These are phyloP conservation scores for Fregetta grallaria DNA, from an alignment of 2,113 vertebrate genomes.

Conservation along the genomic window DNA sequence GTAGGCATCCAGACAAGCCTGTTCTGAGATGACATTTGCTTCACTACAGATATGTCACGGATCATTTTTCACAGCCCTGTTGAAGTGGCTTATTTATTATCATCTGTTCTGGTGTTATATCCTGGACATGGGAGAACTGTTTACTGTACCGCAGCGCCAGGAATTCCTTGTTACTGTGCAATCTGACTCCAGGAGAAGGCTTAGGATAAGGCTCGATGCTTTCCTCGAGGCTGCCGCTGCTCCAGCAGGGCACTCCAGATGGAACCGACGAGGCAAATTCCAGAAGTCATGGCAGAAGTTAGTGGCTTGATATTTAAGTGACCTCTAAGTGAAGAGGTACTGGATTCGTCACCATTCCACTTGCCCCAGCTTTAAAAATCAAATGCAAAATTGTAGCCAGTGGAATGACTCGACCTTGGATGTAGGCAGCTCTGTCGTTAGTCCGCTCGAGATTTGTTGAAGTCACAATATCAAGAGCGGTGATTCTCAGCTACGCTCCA, in stretches of 20 bases:
- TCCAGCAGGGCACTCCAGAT: not conserved
- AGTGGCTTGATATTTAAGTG: not conserved
- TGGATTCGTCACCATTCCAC: not conserved
- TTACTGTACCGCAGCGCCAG: constrained; percentile 37
- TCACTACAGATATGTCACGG: not conserved
- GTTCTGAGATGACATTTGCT: constrained; percentile 57
- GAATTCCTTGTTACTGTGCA: constrained; percentile 33
- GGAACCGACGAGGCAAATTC: not conserved
- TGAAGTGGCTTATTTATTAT: constrained; percentile 55
- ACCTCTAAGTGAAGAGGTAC: not conserved
- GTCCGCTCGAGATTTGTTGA: not conserved
- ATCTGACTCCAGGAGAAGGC: constrained; percentile 20
- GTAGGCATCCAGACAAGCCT: constrained; percentile 26
- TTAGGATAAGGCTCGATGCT: not conserved
- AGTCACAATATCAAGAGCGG: not conserved
- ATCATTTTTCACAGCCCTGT: constrained; percentile 59
- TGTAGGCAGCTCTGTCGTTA: not conserved
- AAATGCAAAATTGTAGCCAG: not conserved
- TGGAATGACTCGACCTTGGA: constrained; percentile 18
- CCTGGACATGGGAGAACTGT: constrained; percentile 45
- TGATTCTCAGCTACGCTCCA: not conserved
- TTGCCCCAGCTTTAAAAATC: constrained; percentile 5
- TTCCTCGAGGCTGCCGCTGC: not conserved
- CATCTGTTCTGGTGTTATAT: constrained; percentile 54
- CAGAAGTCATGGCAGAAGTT: not conserved